Evolutionary conservation across 2,113 vertebrate genomes (phyloP).

Genomic region (Sander lucioperca): DNA sequence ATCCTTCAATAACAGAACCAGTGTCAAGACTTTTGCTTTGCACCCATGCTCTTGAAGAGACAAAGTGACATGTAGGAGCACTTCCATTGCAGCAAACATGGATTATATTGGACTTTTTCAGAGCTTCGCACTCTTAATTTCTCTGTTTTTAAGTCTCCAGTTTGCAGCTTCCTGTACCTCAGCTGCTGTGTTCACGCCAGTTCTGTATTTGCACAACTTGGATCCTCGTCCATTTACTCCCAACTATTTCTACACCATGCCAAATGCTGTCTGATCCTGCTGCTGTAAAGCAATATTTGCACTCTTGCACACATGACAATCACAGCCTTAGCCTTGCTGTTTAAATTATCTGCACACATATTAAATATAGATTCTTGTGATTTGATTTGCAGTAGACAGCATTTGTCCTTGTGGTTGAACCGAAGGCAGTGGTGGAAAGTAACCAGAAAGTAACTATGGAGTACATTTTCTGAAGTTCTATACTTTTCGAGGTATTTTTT

Average conservation of each 20-base stretch:
- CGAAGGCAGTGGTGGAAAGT: neutral
- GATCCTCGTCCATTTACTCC: constrained; percentile 19
- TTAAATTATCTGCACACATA: constrained; percentile 53
- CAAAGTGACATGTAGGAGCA: neutral
- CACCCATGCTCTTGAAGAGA: neutral
- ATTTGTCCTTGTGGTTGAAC: neutral
- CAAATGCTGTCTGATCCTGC: constrained; percentile 37
- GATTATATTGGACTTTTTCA: neutral
- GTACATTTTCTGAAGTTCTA: neutral
- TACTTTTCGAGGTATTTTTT: too few species aligned
- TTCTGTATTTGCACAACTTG: constrained; percentile 47
- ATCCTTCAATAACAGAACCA: constrained; percentile 60
- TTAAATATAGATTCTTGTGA: constrained; percentile 42
- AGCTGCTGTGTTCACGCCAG: neutral
- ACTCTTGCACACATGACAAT: constrained; percentile 35
- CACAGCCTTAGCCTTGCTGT: constrained; percentile 15
- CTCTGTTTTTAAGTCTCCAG: neutral
- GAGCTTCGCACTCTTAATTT: neutral
- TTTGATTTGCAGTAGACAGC: constrained; percentile 6
- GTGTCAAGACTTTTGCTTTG: neutral
- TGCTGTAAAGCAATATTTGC: constrained; percentile 64
- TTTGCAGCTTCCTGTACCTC: neutral
- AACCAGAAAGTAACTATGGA: neutral
- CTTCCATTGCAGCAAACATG: neutral
- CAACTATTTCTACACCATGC: neutral